These are phyloP conservation scores for Delichon dasypus DNA, from an alignment of 2,797 vertebrate genomes.

Conservation along the genomic window DNA sequence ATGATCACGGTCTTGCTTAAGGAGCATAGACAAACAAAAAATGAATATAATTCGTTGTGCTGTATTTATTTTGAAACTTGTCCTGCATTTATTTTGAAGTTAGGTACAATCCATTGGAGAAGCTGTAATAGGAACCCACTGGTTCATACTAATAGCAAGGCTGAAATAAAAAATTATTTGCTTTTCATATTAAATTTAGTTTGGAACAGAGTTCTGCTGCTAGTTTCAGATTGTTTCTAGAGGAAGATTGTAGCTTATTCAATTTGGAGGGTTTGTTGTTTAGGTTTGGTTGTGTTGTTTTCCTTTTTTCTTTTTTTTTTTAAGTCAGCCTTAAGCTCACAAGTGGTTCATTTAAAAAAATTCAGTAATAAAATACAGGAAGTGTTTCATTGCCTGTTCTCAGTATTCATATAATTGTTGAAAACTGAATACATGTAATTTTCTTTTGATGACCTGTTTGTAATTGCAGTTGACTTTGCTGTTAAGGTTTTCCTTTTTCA, in stretches of 20 bases:
- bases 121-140: not conserved
- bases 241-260: not conserved
- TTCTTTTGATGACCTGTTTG: not conserved
- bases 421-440: not conserved
- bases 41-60: not conserved
- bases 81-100: not conserved
- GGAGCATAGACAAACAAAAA: not conserved
- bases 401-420: not conserved
- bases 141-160: not conserved
- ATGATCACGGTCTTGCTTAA: not conserved
- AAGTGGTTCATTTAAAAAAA: not conserved
- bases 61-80: not conserved
- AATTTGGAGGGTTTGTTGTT: not conserved
- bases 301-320: not conserved
- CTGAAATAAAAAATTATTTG: not conserved
- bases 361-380: not conserved
- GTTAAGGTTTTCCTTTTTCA: not conserved
- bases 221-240: not conserved
- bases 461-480: not conserved
- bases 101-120: not conserved
- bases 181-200: not conserved
- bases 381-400: not conserved
- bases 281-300: not conserved
- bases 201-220: not conserved
- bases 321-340: not conserved